These are phyloP conservation scores for Trematomus loennbergii DNA, from an alignment of 2,113 vertebrate genomes.

Conservation along the genomic window DNA sequence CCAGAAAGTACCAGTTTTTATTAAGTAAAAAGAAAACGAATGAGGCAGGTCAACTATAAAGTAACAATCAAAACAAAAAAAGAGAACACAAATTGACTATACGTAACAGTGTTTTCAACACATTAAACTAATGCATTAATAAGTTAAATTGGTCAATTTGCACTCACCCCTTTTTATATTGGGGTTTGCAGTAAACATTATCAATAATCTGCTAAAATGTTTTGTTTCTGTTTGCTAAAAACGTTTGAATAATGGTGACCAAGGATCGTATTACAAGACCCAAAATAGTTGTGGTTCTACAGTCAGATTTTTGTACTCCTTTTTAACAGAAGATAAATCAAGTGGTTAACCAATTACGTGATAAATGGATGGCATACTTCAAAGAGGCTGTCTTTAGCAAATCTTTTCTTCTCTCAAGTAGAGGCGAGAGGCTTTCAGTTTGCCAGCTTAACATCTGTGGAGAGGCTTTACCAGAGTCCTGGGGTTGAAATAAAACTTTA, in stretches of 20 bases:
- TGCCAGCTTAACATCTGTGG: not conserved
- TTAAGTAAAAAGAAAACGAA: not conserved
- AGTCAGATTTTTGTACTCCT: not conserved
- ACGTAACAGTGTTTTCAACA: not conserved
- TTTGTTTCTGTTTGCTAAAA: no score
- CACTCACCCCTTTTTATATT: no score
- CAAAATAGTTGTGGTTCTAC: not conserved
- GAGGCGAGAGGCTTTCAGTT: no score
- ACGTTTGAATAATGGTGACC: no score
- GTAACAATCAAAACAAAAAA: slow-evolving; percentile 1
- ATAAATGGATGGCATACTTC: not conserved
- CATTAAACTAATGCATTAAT: not conserved
- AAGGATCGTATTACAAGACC: no score
- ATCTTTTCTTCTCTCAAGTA: no score
- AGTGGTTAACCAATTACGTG: not conserved
- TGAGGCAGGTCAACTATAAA: not conserved
- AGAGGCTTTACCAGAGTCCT: not conserved
- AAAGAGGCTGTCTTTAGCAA: no score
- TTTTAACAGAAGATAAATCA: not conserved
- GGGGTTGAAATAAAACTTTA: not conserved
- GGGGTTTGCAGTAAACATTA: no score
- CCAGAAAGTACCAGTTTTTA: no score
- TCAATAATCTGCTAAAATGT: no score
- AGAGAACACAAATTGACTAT: not conserved
- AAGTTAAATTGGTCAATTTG: not conserved